Evolutionary conservation across 1,140 invertebrate species (phyloP), one percentile per base, ranked within the genome.

Genomic region (Pogonomyrmex californicus): DNA sequence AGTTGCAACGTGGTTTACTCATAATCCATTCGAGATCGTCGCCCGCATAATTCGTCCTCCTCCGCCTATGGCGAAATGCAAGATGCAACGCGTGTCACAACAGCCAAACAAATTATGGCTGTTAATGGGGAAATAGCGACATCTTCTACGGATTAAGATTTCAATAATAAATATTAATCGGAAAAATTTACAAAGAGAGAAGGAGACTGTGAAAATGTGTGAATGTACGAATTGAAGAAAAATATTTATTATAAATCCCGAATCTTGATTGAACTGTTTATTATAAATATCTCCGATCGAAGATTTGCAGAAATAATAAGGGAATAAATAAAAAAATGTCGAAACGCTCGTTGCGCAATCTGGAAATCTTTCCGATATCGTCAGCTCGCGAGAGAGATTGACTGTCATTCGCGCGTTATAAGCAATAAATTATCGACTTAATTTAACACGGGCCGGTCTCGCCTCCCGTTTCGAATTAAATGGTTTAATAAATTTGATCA

Each of bases 401-500:
- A 75, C 23, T 60, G 33, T 58, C 56, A 60, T 44, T 83, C 41
- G 51, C 41, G 33, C 54, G 10, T 75, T 49, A 30, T 60, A 38
- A 38, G 41, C 70, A 7, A 60, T 49, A 83, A 62, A 75, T 62
- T 83, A 30, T 12, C 30, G 49, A 75, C 12, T 83, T 62, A 38
- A 83, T 83, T 73, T 60, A 49, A 83, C 41, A 47, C 41, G 30
- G n/a, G 17, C 38, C 54, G 66, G n/a, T 82, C 17, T 73, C 36
- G 47, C 10, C 30, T 44, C 1, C 12, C 54, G n/a, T 30, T 12
- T 75, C 33, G 66, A 60, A 73, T 73, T 49, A 75, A 73, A 83
- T 38, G 70, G 17, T 73, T 83, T 75, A 71, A 83, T 73, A 82
- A 73, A 82, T 75, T 73, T 14, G 56, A 62, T 49, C 17, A 2